Percentiles rank a stretch among this genome's conserved stretches.
phyloP scores from a whole-genome alignment of 2,888 invertebrate species.

The Xanthorhoe spadicearia region DNA sequence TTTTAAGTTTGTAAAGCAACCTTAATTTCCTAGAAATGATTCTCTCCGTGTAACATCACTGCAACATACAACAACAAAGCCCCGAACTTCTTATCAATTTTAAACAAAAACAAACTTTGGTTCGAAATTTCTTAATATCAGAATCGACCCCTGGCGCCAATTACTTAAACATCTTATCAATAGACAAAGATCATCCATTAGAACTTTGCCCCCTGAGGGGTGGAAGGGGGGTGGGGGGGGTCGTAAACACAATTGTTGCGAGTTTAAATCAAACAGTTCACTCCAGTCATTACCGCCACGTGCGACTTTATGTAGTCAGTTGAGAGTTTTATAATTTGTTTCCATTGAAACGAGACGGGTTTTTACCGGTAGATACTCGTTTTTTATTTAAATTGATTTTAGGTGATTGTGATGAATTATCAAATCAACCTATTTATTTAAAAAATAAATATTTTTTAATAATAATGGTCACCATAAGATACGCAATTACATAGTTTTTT shows the following conservation, averaged over 20 bases:
- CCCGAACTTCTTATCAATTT: constrained; percentile 25
- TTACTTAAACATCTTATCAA: constrained; percentile 49
- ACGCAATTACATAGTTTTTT: no score
- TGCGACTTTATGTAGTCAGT: constrained; percentile 63
- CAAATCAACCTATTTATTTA: no score
- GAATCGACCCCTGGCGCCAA: constrained; percentile 40
- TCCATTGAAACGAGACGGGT: constrained; percentile 52
- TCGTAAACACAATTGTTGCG: constrained; percentile 81
- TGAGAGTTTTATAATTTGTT: constrained; percentile 44
- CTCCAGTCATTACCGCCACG: constrained; percentile 79
- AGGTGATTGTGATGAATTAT: no score
- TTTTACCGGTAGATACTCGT: not conserved
- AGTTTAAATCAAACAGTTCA: constrained; percentile 83
- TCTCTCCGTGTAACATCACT: not conserved
- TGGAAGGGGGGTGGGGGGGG: constrained; percentile 29
- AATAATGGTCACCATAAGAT: no score
- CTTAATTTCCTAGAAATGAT: not conserved
- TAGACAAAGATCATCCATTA: constrained; percentile 48
- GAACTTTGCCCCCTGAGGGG: constrained; percentile 37
- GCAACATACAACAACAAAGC: constrained; percentile 12
- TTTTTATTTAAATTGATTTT: no score
- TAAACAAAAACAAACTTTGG: constrained; percentile 28
- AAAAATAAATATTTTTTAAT: no score
- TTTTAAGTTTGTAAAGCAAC: not conserved
- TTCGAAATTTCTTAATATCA: constrained; percentile 40